phyloP scores from a whole-genome alignment of 2,888 invertebrate species.

The Ligdia adustata region DNA sequence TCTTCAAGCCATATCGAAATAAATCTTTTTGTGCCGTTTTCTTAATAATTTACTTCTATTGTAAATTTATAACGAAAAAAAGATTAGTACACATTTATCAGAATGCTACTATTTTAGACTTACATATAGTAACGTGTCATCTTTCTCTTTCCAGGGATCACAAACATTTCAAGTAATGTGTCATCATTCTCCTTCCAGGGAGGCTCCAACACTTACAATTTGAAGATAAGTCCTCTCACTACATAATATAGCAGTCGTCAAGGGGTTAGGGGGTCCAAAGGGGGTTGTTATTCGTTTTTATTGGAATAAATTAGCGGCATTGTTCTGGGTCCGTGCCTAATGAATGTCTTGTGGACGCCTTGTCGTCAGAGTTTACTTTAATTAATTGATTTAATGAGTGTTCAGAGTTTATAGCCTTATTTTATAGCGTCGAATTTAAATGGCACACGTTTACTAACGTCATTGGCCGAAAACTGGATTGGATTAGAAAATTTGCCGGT shows the following conservation, averaged over 20 bases:
- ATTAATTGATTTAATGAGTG: constrained; percentile 65
- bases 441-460: constrained; percentile 19
- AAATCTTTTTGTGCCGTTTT: too few species aligned
- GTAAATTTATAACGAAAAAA: too few species aligned
- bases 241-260: constrained; percentile 33
- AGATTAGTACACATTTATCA: too few species aligned
- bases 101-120: too few species aligned
- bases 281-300: constrained; percentile 59
- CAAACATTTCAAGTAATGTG: too few species aligned
- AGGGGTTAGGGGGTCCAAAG: constrained; percentile 42
- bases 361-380: constrained; percentile 57
- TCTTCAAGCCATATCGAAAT: too few species aligned
- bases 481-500: too few species aligned
- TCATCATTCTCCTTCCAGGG: constrained; percentile 18
- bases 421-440: constrained; percentile 22
- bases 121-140: too few species aligned
- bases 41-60: too few species aligned
- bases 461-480: too few species aligned
- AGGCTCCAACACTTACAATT: constrained; percentile 19
- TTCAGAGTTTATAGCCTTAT: constrained; percentile 39
- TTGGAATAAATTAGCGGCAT: constrained; percentile 77
- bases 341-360: constrained; percentile 70
- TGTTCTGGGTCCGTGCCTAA: constrained; percentile 66
- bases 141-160: too few species aligned
- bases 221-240: constrained; percentile 18